A percentile compares a stretch with the other conserved stretches of the same genome.
Conservation (phyloP, 2,888 invertebrate species). For the Drosophila prolongata region DNA sequence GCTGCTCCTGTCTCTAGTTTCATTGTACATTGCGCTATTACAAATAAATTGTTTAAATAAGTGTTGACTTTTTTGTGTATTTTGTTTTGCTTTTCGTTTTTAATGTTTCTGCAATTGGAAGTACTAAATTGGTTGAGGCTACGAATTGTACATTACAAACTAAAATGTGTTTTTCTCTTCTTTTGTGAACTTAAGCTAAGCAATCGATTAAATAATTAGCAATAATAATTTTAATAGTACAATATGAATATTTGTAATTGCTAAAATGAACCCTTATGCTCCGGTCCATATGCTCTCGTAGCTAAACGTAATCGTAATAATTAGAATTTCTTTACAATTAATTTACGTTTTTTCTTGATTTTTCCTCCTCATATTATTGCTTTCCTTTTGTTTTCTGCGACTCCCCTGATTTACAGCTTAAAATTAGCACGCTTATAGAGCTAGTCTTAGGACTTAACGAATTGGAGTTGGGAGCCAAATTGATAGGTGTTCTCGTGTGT, state of each 20-base stretch:
- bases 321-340: slow-evolving; percentile 63
- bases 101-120: slow-evolving; percentile 62
- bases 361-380: slow-evolving; percentile 37
- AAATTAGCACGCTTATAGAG: slow-evolving; percentile 59
- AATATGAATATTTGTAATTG: slow-evolving; percentile 64
- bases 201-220: slow-evolving; percentile 72
- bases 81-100: slow-evolving; percentile 46
- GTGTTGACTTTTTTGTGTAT: slow-evolving; percentile 41
- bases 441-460: slow-evolving; percentile 68
- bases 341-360: slow-evolving; percentile 53
- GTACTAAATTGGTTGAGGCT: slow-evolving; percentile 68
- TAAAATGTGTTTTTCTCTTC: slow-evolving; percentile 52
- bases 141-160: slow-evolving; percentile 60
- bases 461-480: slow-evolving; percentile 61
- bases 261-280: slow-evolving; percentile 58
- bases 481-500: slow-evolving; percentile 51
- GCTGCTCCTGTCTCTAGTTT: slow-evolving; percentile 33
- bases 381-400: slow-evolving; percentile 39
- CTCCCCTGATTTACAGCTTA: slow-evolving; percentile 49
- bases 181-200: slow-evolving; percentile 66
- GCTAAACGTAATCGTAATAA: slow-evolving; percentile 62
- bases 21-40: slow-evolving; percentile 70
- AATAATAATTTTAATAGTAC: slow-evolving; percentile 69
- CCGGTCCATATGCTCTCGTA: slow-evolving; percentile 53
- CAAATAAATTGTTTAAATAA: slow-evolving; percentile 65